Conservation (phyloP, 2,113 vertebrate genomes). For the Podocnemis expansa region DNA sequence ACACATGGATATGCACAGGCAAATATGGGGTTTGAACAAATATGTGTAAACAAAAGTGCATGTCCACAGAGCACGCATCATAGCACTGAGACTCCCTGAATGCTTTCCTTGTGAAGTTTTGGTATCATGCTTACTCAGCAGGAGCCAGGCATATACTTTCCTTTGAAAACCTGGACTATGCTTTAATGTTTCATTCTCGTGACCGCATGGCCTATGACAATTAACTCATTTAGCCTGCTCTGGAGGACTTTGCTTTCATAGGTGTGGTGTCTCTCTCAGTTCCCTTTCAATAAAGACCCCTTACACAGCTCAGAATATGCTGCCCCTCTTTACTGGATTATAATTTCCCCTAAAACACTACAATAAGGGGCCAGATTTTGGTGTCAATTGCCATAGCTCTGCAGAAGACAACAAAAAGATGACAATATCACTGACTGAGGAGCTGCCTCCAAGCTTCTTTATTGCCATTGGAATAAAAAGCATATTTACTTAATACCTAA, state of each 20-base stretch:
- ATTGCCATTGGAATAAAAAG: not conserved
- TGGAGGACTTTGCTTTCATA: not conserved
- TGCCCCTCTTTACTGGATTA: no score
- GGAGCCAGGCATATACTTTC: slow-evolving; percentile 23
- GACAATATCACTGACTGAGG: not conserved
- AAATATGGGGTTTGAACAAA: not conserved
- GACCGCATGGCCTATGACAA: not conserved
- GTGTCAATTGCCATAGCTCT: not conserved
- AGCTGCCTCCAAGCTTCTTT: not conserved
- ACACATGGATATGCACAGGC: accelerated
- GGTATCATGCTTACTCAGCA: slow-evolving; percentile 17
- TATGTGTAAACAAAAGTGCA: not conserved
- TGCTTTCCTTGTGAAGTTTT: slow-evolving; percentile 25
- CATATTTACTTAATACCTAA: not conserved
- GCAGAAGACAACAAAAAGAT: not conserved
- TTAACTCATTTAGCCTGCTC: not conserved
- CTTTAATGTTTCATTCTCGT: not conserved
- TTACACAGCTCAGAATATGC: no score
- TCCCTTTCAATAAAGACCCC: no score
- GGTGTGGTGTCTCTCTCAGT: no score
- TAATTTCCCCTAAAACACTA: no score
- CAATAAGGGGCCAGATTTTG: not conserved
- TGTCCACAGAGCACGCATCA: not conserved
- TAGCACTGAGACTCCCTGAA: not conserved
- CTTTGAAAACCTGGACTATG: slow-evolving; percentile 38